phyloP scores from a whole-genome alignment of 2,113 vertebrate species.

The Syrmaticus mikado region DNA sequence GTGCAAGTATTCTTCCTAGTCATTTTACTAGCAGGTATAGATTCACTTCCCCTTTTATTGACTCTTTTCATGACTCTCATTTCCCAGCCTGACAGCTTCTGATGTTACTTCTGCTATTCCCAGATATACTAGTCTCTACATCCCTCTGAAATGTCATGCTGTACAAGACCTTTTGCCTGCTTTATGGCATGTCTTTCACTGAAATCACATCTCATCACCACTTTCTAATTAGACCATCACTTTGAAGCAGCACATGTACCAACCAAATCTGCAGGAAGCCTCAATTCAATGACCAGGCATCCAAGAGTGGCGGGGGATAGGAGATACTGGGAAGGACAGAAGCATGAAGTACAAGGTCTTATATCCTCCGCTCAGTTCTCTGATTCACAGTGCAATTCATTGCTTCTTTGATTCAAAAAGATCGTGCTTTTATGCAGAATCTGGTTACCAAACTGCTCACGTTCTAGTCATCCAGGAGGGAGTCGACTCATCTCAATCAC shows the following conservation, averaged over 20 bases:
- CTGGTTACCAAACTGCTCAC: not conserved
- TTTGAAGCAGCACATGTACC: not conserved
- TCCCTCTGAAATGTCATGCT: not conserved
- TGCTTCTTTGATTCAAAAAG: not conserved
- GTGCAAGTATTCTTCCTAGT: not conserved
- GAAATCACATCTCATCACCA: not conserved
- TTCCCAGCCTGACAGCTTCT: not conserved
- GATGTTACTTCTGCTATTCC: not conserved
- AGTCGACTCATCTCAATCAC: not conserved
- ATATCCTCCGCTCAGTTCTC: not conserved
- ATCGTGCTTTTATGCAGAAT: not conserved
- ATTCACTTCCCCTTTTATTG: not conserved
- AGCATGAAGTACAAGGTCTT: not conserved
- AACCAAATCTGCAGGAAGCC: not conserved
- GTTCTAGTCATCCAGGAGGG: not conserved
- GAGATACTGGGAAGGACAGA: not conserved
- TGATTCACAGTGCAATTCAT: not conserved
- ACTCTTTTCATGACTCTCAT: not conserved
- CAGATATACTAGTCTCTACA: not conserved
- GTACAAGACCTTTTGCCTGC: not conserved
- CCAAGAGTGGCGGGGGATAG: not conserved
- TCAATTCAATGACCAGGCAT: not conserved
- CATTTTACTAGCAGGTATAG: not conserved
- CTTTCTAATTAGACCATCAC: not conserved
- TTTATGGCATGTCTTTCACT: not conserved